Percentiles rank a stretch among this genome's conserved stretches.
Conservation (phyloP, 1,140 invertebrate genomes). For the Bombus polaris region DNA sequence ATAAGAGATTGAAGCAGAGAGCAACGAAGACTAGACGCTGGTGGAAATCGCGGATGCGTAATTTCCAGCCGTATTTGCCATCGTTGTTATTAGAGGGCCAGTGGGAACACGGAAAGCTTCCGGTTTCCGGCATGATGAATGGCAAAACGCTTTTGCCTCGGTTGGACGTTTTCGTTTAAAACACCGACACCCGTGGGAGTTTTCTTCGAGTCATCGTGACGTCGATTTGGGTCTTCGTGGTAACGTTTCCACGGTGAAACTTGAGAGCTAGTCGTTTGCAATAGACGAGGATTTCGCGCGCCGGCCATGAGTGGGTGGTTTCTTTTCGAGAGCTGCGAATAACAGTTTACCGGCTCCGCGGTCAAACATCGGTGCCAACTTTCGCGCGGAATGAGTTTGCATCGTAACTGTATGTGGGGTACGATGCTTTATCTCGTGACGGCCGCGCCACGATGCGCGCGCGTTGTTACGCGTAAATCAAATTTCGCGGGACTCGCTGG, state of each 20-base stretch:
- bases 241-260: not conserved
- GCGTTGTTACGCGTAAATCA: slow-evolving; percentile 59
- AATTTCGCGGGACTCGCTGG: slow-evolving; percentile 52
- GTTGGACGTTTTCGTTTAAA: not conserved
- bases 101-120: slow-evolving; percentile 36
- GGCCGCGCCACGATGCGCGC: slow-evolving; percentile 22
- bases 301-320: not conserved
- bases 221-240: not conserved
- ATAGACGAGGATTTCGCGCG: not conserved
- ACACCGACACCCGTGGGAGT: not conserved
- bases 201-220: slow-evolving; percentile 12
- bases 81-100: slow-evolving; percentile 54
- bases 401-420: not conserved
- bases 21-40: not conserved
- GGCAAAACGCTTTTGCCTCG: slow-evolving; percentile 22
- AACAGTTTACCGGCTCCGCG: not conserved
- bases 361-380: not conserved
- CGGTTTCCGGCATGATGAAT: slow-evolving; percentile 53
- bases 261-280: not conserved
- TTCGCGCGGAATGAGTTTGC: not conserved
- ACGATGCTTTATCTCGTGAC: not conserved
- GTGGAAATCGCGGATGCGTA: slow-evolving; percentile 31
- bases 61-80: slow-evolving; percentile 58
- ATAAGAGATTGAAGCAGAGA: not conserved
- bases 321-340: not conserved